A percentile compares a stretch with the other conserved stretches of the same genome.
These are phyloP conservation scores for Clitarchus hookeri DNA, from an alignment of 2,888 invertebrate genomes.

Conservation along the genomic window DNA sequence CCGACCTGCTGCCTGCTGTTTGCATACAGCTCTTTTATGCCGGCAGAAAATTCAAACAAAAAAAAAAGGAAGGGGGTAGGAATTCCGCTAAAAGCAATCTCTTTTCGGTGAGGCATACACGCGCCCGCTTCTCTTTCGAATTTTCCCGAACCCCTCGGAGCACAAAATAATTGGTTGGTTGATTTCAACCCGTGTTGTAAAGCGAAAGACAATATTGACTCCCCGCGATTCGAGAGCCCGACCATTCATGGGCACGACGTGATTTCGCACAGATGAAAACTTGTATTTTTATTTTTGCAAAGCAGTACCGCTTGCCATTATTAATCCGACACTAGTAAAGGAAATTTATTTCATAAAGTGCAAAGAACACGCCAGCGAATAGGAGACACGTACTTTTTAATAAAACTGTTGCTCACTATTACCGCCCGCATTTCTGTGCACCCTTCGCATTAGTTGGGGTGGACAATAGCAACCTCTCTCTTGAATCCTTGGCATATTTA, in stretches of 20 bases:
- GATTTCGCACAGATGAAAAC: conserved; percentile 4
- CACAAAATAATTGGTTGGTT: conserved; percentile 14
- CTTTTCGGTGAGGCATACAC: conserved; percentile 1
- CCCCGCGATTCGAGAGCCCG: neutral
- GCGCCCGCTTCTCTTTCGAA: neutral
- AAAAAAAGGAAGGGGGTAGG: neutral
- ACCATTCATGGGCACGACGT: neutral
- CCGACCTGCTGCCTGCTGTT: neutral
- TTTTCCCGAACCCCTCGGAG: neutral
- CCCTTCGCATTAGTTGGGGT: too few relatives aligned
- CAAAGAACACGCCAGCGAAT: neutral
- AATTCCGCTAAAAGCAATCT: conserved; percentile 14
- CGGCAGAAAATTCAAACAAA: neutral
- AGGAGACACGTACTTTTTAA: too few relatives aligned
- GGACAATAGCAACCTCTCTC: too few relatives aligned
- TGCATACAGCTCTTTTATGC: conserved; percentile 8
- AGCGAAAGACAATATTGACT: conserved; percentile 14
- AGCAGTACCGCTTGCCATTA: neutral
- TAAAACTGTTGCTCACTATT: too few relatives aligned
- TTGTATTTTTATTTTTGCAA: neutral
- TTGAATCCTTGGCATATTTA: too few relatives aligned
- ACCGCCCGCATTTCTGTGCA: too few relatives aligned
- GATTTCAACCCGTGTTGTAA: conserved; percentile 1
- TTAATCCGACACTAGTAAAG: neutral
- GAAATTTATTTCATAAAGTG: neutral